A percentile compares a stretch with the other conserved stretches of the same genome.
These are phyloP conservation scores for Lepus timidus DNA, from an alignment of 2,113 vertebrate genomes.

Conservation along the genomic window DNA sequence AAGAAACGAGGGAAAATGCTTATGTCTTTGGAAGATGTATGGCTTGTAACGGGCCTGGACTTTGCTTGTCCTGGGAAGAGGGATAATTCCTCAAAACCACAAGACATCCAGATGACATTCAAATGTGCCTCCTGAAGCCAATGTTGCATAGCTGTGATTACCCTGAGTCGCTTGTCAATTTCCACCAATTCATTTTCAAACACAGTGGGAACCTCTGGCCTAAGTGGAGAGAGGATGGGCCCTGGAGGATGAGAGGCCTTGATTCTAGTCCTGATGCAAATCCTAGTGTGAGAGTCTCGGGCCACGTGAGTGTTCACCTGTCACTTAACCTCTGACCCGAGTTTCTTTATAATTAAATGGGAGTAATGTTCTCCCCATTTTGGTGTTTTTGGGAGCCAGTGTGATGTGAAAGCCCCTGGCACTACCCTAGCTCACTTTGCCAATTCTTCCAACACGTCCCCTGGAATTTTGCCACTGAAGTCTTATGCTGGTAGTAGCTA, in stretches of 20 bases:
- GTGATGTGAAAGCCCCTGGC: slow-evolving; percentile 22
- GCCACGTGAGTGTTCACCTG: neutral
- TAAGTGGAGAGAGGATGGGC: neutral
- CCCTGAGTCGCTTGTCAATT: slow-evolving; percentile 25
- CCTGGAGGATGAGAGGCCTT: neutral
- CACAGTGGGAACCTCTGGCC: neutral
- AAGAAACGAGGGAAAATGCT: slow-evolving; percentile 30
- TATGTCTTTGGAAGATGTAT: slow-evolving; percentile 58
- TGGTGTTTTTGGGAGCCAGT: slow-evolving; percentile 19
- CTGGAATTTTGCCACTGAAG: slow-evolving; percentile 59
- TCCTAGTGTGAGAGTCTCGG: neutral
- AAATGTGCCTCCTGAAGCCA: slow-evolving; percentile 36
- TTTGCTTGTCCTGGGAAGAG: slow-evolving; percentile 58
- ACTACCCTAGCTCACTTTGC: neutral
- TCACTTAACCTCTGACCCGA: slow-evolving; percentile 8
- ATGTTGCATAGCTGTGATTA: slow-evolving; percentile 67
- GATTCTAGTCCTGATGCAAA: neutral
- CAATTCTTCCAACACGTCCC: slow-evolving; percentile 45
- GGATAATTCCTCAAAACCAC: slow-evolving; percentile 73
- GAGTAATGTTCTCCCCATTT: slow-evolving; percentile 64
- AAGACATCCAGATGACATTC: slow-evolving; percentile 68
- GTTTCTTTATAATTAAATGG: slow-evolving; percentile 59
- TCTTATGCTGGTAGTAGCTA: slow-evolving; percentile 54
- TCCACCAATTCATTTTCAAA: slow-evolving; percentile 52
- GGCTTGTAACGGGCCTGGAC: neutral